A percentile compares a stretch with the other conserved stretches of the same genome.
phyloP scores from a whole-genome alignment of 2,888 invertebrate species.

The Byasa hedistus region DNA sequence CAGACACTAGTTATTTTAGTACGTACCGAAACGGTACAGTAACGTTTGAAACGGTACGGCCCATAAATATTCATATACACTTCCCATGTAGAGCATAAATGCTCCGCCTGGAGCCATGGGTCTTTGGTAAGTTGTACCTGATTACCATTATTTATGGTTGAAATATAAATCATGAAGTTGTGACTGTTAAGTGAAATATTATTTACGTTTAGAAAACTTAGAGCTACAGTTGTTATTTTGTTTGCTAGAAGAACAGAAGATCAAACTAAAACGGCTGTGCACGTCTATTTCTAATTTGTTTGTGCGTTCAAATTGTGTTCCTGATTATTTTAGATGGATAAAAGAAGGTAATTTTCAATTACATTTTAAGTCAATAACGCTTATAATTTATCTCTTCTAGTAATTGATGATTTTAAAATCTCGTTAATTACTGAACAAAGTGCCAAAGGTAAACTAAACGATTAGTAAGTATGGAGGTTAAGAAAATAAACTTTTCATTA shows the following conservation, averaged over 20 bases:
- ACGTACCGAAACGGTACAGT: constrained; percentile 3
- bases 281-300: no score
- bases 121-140: constrained; percentile 20
- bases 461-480: no score
- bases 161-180: constrained; percentile 13
- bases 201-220: constrained; percentile 2
- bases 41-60: constrained; percentile 12
- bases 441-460: no score
- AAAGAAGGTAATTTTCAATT: no score
- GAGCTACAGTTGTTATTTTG: constrained; percentile 1
- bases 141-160: constrained; percentile 22
- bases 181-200: constrained; percentile 20
- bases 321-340: no score
- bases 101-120: constrained; percentile 15
- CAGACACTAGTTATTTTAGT: not conserved
- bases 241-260: not conserved
- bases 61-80: constrained; percentile 19
- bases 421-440: no score
- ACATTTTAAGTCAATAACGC: no score
- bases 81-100: constrained; percentile 22
- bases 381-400: no score
- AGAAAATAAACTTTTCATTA: no score
- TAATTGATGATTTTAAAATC: no score
- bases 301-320: no score
- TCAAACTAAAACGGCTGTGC: not conserved